phyloP scores from a whole-genome alignment of 2,113 vertebrate species.

The Anoplopoma fimbria region DNA sequence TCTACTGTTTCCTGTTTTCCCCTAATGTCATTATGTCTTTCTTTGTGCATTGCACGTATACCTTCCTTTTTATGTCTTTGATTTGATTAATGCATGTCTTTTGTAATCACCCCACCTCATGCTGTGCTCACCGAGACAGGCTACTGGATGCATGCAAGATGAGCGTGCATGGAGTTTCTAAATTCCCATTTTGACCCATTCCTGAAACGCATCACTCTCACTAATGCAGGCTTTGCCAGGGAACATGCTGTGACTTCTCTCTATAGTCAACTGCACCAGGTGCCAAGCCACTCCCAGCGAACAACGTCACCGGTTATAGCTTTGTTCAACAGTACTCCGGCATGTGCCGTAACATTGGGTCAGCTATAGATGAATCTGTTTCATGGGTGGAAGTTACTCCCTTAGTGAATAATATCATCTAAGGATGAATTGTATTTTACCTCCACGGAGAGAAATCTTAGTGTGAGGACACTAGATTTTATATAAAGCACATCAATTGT shows the following conservation, averaged over 20 bases:
- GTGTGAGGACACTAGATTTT: background rate
- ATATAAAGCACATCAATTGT: background rate
- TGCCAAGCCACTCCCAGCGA: slow-evolving; percentile 1
- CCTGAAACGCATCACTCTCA: slow-evolving; percentile 12
- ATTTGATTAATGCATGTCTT: background rate
- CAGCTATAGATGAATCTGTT: slow-evolving; percentile 1
- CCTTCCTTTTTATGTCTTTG: background rate
- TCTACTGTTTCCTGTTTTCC: background rate
- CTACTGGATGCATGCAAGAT: background rate
- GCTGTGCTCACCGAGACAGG: background rate
- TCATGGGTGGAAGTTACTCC: background rate
- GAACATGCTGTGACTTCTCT: slow-evolving; percentile 57
- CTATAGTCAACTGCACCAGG: background rate
- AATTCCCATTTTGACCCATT: slow-evolving; percentile 22
- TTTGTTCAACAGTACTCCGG: background rate
- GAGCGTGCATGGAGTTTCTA: background rate
- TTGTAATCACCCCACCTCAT: background rate
- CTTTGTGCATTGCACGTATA: slow-evolving; percentile 5
- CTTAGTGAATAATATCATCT: background rate
- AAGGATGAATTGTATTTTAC: background rate
- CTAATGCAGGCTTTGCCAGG: slow-evolving; percentile 7
- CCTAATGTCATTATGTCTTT: slow-evolving; percentile 5
- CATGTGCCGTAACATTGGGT: background rate
- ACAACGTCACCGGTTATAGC: background rate
- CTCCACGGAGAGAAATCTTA: background rate